phyloP scores from a whole-genome alignment of 2,797 vertebrate genomes.

The Xenentodon cancila region DNA sequence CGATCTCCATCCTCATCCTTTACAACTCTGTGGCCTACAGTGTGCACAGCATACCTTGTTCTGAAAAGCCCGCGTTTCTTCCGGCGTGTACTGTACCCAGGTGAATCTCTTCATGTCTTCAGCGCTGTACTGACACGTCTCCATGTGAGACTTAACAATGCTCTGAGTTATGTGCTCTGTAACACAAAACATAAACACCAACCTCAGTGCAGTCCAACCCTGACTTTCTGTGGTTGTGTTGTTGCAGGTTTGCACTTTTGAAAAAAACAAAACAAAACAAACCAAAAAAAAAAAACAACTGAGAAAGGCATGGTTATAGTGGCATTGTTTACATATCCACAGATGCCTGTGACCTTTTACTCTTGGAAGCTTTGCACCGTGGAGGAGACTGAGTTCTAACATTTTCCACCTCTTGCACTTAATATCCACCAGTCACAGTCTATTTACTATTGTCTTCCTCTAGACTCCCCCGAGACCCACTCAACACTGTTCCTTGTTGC shows the following conservation, averaged over 20 bases:
- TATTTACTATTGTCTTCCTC: constrained; percentile 34
- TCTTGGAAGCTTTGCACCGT: constrained; percentile 3
- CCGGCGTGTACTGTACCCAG: constrained; percentile 87
- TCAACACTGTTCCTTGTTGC: constrained; percentile 20
- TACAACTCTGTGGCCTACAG: not conserved
- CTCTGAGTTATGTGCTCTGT: constrained; percentile 90
- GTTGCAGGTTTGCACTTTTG: not conserved
- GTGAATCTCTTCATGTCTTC: constrained; percentile 90
- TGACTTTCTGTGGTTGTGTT: not conserved
- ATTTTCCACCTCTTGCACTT: constrained; percentile 13
- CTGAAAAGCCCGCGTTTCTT: constrained; percentile 88
- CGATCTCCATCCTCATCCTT: too few relatives aligned
- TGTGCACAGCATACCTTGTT: constrained; percentile 81
- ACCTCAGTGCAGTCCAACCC: constrained; percentile 3
- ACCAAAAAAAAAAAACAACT: not conserved
- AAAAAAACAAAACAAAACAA: too few relatives aligned
- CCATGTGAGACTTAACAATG: constrained; percentile 90
- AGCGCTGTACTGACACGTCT: constrained; percentile 90
- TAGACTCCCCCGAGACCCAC: constrained; percentile 24
- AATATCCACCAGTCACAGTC: constrained; percentile 18
- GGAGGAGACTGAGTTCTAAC: not conserved
- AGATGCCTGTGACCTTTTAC: constrained; percentile 22
- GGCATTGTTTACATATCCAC: constrained; percentile 14
- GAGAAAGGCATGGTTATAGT: too few relatives aligned
- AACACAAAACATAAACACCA: constrained; percentile 26